Evolutionary conservation across 2,888 invertebrate species (phyloP).

Genomic region (Euclidia mi): DNA sequence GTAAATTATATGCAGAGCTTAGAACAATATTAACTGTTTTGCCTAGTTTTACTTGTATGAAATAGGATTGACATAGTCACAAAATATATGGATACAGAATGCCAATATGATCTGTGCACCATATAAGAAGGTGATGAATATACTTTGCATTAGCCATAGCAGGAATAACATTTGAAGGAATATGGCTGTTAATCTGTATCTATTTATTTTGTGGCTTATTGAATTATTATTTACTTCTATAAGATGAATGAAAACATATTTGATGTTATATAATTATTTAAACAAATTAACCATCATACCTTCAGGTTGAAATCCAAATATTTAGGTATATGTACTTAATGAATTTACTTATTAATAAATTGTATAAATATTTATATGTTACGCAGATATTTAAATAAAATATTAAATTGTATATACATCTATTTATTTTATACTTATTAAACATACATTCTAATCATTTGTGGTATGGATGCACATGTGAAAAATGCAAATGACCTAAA

Average conservation of each 20-base stretch:
- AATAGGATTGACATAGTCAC: not conserved
- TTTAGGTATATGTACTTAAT: constrained; percentile 23
- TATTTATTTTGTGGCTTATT: too few relatives aligned
- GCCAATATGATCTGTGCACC: too few relatives aligned
- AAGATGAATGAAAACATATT: not conserved
- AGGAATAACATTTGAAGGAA: too few relatives aligned
- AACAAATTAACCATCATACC: not conserved
- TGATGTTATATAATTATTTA: not conserved
- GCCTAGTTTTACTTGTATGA: constrained; percentile 33
- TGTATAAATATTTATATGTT: constrained; percentile 37
- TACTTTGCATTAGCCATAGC: too few relatives aligned
- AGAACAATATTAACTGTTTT: constrained; percentile 15
- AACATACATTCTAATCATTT: too few relatives aligned
- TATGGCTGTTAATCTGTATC: too few relatives aligned
- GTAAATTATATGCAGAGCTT: constrained; percentile 16
- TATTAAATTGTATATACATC: constrained; percentile 25
- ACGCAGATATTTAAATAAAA: constrained; percentile 56
- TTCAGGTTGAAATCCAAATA: not conserved
- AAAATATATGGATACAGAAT: too few relatives aligned
- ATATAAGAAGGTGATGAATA: too few relatives aligned
- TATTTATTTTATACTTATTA: not conserved
- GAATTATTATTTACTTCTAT: too few relatives aligned
- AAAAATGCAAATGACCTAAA: too few relatives aligned
- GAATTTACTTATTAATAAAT: constrained; percentile 37
- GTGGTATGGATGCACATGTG: too few relatives aligned